Base-by-base conservation (phyloP, 1,140 invertebrate species). In the Nomia melanderi region DNA sequence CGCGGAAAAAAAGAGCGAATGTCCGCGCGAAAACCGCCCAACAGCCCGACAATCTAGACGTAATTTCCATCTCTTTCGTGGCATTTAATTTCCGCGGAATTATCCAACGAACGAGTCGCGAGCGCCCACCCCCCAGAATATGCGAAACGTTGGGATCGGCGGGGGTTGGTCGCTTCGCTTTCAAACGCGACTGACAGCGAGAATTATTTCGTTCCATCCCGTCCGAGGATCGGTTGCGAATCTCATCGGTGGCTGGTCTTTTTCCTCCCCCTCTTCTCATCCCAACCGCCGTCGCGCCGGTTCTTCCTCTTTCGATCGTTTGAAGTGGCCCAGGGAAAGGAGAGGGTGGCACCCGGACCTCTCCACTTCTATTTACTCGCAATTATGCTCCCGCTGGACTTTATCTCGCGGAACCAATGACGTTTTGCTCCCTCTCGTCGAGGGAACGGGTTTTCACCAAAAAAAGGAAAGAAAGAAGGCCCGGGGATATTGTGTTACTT, bases 1-100 rank as follows among this genome's bases (percentile, higher is more conserved):
- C 47, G 27, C 1, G 11, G 25, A 44, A 50, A 57, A 59, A 59
- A 67, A 57, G 41, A 44, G 20, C 41, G 14, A 44, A 17, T n/a
- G n/a, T 74, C n/a, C 3, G n/a, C 33, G 50, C 14, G 73, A 47
- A 47, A 69, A 75, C 14, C 71, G 47, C 4, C 50, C 64, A 36
- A 67, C 65, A 75, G 67, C 47, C 5, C n/a, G 54, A 65, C 60
- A 50, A 69, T 67, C 64, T 50, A 59, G 33, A 54, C 70, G 73
- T 75, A 69, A 75, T 75, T 75, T 69, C 73, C 73, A 75, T 75
- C 73, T 75, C 73, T 75, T 75, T 67, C 31, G 64, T 75, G 73
- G 64, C 73, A 59, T 75, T 75, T 75, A 44, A 76, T 76, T 69
- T 76, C 54, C 73, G 65, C 65, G 65, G 64, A 76, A 76, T 76